A percentile compares a stretch with the other conserved stretches of the same genome.
Evolutionary conservation across 2,888 invertebrate genomes (phyloP).

Genomic region (Ophraella communa): DNA sequence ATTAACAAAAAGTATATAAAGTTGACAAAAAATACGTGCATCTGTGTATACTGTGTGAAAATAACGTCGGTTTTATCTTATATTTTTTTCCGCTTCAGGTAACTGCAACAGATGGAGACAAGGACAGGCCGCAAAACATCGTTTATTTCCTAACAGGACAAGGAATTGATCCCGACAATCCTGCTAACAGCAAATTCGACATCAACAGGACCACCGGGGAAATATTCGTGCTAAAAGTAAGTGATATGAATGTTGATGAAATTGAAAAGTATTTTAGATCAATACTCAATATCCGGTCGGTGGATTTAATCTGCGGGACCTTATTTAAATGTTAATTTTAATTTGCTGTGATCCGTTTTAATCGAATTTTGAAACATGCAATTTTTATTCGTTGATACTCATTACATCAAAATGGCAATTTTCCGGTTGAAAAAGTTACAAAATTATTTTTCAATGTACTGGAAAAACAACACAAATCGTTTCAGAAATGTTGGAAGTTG

Average conservation of each 20-base stretch:
- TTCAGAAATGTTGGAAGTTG: conserved; percentile 1
- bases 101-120: conserved; percentile 94
- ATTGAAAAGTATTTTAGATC: no score
- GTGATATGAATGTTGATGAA: conserved; percentile 50
- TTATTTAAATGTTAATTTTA: no score
- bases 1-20: no score
- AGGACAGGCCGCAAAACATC: conserved; percentile 92
- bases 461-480: background rate
- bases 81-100: conserved; percentile 68
- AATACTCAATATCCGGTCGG: background rate
- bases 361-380: no score
- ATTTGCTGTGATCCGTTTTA: no score
- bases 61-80: background rate
- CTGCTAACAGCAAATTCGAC: conserved; percentile 94
- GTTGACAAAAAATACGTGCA: background rate
- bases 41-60: background rate
- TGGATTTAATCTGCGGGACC: no score
- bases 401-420: no score
- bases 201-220: conserved; percentile 95
- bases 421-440: no score
- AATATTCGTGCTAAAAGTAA: conserved; percentile 93
- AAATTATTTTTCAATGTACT: no score
- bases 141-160: conserved; percentile 95
- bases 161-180: conserved; percentile 94
- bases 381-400: no score